Percentiles rank a stretch among this genome's conserved stretches.
phyloP scores from a whole-genome alignment of 2,888 invertebrate genomes.

The Apotomis turbidana region DNA sequence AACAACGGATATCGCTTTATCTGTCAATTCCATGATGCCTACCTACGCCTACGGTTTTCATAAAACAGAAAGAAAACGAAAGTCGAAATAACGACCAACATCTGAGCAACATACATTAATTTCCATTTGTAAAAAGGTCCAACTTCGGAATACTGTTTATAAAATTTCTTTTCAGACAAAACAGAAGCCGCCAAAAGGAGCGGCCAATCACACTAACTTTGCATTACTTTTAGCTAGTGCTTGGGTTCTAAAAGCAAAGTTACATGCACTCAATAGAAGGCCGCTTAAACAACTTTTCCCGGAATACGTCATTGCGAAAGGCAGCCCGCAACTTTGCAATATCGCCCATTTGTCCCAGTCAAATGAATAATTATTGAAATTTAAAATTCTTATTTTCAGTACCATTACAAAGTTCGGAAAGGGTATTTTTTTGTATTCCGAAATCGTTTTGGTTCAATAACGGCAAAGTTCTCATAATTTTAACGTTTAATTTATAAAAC shows the following conservation, averaged over 20 bases:
- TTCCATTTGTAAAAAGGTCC: slow-evolving; percentile 36
- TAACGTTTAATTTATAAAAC: slow-evolving; percentile 49
- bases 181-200: slow-evolving; percentile 50
- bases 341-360: slow-evolving; percentile 62
- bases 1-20: slow-evolving; percentile 62
- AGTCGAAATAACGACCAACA: slow-evolving; percentile 28
- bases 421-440: slow-evolving; percentile 54
- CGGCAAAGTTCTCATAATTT: slow-evolving; percentile 60
- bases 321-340: slow-evolving; percentile 66
- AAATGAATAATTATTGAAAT: slow-evolving; percentile 71
- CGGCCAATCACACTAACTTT: slow-evolving; percentile 61
- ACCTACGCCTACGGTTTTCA: slow-evolving; percentile 24
- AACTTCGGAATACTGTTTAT: slow-evolving; percentile 34
- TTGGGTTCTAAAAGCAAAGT: slow-evolving; percentile 66
- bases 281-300: slow-evolving; percentile 64
- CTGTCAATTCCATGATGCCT: slow-evolving; percentile 52
- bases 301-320: slow-evolving; percentile 61
- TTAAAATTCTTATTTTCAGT: slow-evolving; percentile 65
- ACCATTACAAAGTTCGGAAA: slow-evolving; percentile 64
- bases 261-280: slow-evolving; percentile 67
- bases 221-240: slow-evolving; percentile 56
- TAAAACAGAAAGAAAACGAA: slow-evolving; percentile 19
- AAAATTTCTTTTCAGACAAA: slow-evolving; percentile 37
- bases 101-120: slow-evolving; percentile 29
- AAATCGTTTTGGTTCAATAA: slow-evolving; percentile 47